Conservation (phyloP, 2,888 invertebrate genomes). For the Mesorhabditis sp. region DNA sequence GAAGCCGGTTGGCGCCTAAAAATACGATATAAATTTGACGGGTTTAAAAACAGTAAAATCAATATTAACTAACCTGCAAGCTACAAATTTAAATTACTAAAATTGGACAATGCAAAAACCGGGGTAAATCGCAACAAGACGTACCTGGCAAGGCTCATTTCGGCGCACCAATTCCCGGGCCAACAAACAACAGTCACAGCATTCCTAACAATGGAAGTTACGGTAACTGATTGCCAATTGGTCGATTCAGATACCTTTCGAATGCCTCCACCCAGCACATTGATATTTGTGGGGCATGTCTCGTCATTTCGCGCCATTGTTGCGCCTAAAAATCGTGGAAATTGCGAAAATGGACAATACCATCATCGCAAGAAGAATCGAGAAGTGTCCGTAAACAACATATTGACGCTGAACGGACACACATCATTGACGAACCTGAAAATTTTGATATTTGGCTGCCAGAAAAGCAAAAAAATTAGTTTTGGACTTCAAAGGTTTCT, state of each 20-base stretch:
- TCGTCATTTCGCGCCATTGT: slow-evolving; percentile 31
- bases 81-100: too few relatives aligned
- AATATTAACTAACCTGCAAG: too few relatives aligned
- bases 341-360: neutral
- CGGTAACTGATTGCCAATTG: neutral
- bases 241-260: slow-evolving; percentile 28
- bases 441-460: neutral
- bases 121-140: neutral
- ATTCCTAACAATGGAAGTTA: slow-evolving; percentile 40
- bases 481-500: too few relatives aligned
- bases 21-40: neutral
- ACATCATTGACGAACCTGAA: neutral
- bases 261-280: slow-evolving; percentile 51
- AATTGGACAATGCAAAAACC: neutral
- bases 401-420: slow-evolving; percentile 45
- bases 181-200: slow-evolving; percentile 56
- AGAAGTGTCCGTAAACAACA: slow-evolving; percentile 54
- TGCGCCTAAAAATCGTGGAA: slow-evolving; percentile 14
- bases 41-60: too few relatives aligned
- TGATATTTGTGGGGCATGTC: slow-evolving; percentile 36
- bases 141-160: slow-evolving; percentile 41
- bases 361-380: slow-evolving; percentile 49
- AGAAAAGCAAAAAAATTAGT: too few relatives aligned
- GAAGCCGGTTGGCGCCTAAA: slow-evolving; percentile 49
- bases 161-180: slow-evolving; percentile 49